Evolutionary conservation across 2,797 vertebrate genomes (phyloP).

Genomic region (Benthosema pterotum): DNA sequence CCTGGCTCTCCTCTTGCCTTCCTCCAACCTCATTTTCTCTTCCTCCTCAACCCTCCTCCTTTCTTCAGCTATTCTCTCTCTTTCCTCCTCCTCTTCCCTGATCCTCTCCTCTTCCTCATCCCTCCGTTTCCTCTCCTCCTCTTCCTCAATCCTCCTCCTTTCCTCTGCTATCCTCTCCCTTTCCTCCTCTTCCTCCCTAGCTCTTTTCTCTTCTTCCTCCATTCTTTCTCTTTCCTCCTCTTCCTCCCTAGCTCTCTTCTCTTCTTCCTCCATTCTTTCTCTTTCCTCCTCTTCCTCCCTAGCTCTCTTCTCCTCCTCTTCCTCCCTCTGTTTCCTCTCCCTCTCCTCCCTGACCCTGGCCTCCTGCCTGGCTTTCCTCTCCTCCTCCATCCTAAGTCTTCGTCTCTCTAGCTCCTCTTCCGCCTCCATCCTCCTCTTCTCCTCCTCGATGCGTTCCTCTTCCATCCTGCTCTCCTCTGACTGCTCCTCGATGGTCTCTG

Average conservation of each 20-base stretch:
- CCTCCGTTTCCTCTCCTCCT: not conserved
- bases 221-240: not conserved
- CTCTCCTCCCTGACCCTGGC: not conserved
- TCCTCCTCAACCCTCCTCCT: slow-evolving; percentile 13
- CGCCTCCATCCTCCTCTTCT: not conserved
- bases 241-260: not conserved
- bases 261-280: not conserved
- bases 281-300: not conserved
- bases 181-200: slow-evolving; percentile 7
- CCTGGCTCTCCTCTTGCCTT: not conserved
- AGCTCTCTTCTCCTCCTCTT: not conserved
- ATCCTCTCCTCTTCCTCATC: slow-evolving; percentile 6
- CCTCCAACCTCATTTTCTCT: slow-evolving; percentile 19
- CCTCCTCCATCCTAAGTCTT: too few relatives aligned
- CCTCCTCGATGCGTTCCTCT: not conserved
- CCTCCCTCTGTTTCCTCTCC: not conserved
- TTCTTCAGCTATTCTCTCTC: slow-evolving; percentile 3
- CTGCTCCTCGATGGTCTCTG: not conserved
- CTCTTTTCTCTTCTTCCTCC: not conserved
- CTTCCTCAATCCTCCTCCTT: slow-evolving; percentile 3
- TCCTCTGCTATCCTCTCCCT: slow-evolving; percentile 1
- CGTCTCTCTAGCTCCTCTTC: slow-evolving; percentile 8
- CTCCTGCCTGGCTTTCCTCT: slow-evolving; percentile 5
- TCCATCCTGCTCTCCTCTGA: not conserved
- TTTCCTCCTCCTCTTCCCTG: slow-evolving; percentile 22